These are phyloP conservation scores for Reticulitermes lucifugus DNA, from an alignment of 2,888 invertebrate genomes.

Conservation along the genomic window DNA sequence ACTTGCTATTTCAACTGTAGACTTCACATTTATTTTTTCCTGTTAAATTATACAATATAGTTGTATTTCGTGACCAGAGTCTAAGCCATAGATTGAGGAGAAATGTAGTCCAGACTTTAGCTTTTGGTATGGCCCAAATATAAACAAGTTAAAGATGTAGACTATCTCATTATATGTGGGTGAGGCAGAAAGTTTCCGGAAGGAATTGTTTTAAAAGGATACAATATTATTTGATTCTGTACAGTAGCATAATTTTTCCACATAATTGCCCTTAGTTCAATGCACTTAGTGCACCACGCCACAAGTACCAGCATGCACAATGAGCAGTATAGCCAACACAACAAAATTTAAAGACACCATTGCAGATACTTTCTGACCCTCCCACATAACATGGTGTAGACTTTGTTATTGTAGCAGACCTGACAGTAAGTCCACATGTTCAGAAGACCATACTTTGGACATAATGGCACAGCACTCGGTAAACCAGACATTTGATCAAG, in stretches of 20 bases:
- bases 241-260: no score
- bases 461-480: not conserved
- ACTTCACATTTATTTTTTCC: not conserved
- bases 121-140: not conserved
- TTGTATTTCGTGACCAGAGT: not conserved
- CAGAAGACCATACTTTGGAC: not conserved
- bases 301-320: no score
- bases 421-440: not conserved
- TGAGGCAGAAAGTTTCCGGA: not conserved
- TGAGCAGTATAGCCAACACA: no score
- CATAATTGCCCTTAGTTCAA: no score
- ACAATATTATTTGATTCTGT: no score
- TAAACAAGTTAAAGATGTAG: not conserved
- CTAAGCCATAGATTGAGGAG: not conserved
- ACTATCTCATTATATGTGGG: not conserved
- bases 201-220: no score
- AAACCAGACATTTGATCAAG: not conserved
- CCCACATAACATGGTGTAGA: not conserved
- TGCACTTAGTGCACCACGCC: no score
- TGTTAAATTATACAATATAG: not conserved
- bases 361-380: no score
- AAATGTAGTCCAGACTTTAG: conserved; percentile 1
- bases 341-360: no score
- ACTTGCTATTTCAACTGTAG: conserved; percentile 19
- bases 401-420: not conserved